phyloP scores from a whole-genome alignment of 2,888 invertebrate species.

The Melinaea menophilus region DNA sequence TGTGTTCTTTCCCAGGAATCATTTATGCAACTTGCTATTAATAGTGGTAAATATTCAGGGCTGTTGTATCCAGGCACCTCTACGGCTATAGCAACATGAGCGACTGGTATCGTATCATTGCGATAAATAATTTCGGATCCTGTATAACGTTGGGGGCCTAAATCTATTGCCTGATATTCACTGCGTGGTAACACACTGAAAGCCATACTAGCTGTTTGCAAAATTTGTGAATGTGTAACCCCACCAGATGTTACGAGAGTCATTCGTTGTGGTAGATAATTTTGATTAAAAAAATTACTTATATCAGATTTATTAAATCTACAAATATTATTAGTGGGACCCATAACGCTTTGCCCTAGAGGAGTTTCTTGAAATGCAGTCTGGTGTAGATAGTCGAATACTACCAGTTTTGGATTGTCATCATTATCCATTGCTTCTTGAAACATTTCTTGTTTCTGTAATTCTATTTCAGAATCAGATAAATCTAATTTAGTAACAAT shows the following conservation, averaged over 20 bases:
- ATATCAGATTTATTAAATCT: constrained; percentile 68
- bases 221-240: constrained; percentile 72
- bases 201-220: constrained; percentile 5
- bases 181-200: constrained; percentile 10
- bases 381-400: constrained; percentile 69
- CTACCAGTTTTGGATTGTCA: constrained; percentile 48
- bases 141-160: constrained; percentile 38
- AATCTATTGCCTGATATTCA: constrained; percentile 29
- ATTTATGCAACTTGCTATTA: constrained; percentile 53
- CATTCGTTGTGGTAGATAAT: constrained; percentile 76
- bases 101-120: constrained; percentile 64
- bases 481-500: constrained; percentile 45
- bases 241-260: constrained; percentile 85
- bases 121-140: constrained; percentile 49
- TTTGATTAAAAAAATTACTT: constrained; percentile 39
- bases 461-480: constrained; percentile 42
- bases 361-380: constrained; percentile 72
- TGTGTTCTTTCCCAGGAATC: constrained; percentile 62
- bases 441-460: constrained; percentile 48
- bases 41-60: constrained; percentile 50
- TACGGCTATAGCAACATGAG: constrained; percentile 63
- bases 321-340: constrained; percentile 81
- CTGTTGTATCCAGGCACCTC: constrained; percentile 62
- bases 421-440: constrained; percentile 55
- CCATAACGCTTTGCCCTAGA: constrained; percentile 66